Conservation (phyloP, 2,113 vertebrate genomes). For the Mastomys natalensis region DNA sequence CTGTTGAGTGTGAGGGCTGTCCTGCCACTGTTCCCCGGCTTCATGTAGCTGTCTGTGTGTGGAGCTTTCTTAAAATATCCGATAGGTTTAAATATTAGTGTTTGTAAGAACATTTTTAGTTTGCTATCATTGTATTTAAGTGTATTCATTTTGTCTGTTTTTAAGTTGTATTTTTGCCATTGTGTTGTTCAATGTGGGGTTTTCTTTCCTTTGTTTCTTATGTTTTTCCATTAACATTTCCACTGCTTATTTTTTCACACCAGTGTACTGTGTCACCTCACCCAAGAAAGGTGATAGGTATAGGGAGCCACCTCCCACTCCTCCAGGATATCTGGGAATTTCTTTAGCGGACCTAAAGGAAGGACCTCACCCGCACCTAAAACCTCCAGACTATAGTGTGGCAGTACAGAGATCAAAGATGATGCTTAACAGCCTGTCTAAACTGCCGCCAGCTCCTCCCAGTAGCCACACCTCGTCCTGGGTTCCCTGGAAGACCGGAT, state of each 20-base stretch:
- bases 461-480: constrained; percentile 83
- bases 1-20: background rate
- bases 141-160: constrained; percentile 84
- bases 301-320: constrained; percentile 97
- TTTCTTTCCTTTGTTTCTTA: constrained; percentile 77
- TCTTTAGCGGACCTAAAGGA: constrained; percentile 94
- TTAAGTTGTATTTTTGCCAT: constrained; percentile 88
- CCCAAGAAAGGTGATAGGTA: constrained; percentile 97
- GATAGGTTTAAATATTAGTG: constrained; percentile 26
- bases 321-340: constrained; percentile 98
- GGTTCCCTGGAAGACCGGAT: constrained; percentile 88
- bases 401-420: constrained; percentile 98
- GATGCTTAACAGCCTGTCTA: constrained; percentile 89
- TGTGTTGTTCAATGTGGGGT: constrained; percentile 81
- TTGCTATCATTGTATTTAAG: constrained; percentile 83
- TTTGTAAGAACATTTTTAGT: constrained; percentile 71
- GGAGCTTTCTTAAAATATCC: constrained; percentile 48
- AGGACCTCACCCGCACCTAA: constrained; percentile 92
- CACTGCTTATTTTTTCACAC: constrained; percentile 88
- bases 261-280: constrained; percentile 99
- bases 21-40: background rate
- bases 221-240: constrained; percentile 88
- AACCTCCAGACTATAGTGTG: constrained; percentile 98
- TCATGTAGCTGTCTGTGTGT: background rate
- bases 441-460: constrained; percentile 85